phyloP scores from a whole-genome alignment of 1,140 invertebrate species.

The Cyrtorhinus lividipennis region DNA sequence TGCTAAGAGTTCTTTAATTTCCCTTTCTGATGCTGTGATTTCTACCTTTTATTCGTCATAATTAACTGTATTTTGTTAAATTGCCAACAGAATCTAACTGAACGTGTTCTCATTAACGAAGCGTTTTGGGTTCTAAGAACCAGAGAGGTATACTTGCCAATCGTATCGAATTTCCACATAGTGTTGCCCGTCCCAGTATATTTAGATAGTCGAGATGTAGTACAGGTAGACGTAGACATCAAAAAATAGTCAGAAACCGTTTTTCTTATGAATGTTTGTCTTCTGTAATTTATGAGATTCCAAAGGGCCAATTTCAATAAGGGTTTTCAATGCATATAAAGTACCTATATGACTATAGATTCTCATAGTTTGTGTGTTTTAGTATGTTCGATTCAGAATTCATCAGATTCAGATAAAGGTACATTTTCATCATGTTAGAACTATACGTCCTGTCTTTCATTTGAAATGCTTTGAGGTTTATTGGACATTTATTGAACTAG shows the following conservation, averaged over 20 bases:
- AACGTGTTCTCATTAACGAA: constrained; percentile 84
- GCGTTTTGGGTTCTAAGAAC: constrained; percentile 78
- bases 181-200: constrained; percentile 20
- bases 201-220: constrained; percentile 19
- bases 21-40: no score
- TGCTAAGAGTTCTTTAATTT: no score
- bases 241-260: constrained; percentile 1
- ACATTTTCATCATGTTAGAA: no score
- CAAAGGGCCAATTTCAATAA: neutral
- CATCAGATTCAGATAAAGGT: constrained; percentile 1
- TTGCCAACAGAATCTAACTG: constrained; percentile 70
- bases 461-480: constrained; percentile 6
- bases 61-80: constrained; percentile 11
- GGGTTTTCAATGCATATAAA: constrained; percentile 10
- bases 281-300: neutral
- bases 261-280: constrained; percentile 12
- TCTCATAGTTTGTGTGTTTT: constrained; percentile 9
- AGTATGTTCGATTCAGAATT: neutral
- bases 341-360: neutral
- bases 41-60: no score
- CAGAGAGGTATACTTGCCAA: constrained; percentile 51
- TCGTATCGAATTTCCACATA: constrained; percentile 15
- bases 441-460: neutral
- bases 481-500: neutral
- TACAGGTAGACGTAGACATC: constrained; percentile 15